phyloP scores from a whole-genome alignment of 2,888 invertebrate genomes.

The Caenorhabditis wallacei region DNA sequence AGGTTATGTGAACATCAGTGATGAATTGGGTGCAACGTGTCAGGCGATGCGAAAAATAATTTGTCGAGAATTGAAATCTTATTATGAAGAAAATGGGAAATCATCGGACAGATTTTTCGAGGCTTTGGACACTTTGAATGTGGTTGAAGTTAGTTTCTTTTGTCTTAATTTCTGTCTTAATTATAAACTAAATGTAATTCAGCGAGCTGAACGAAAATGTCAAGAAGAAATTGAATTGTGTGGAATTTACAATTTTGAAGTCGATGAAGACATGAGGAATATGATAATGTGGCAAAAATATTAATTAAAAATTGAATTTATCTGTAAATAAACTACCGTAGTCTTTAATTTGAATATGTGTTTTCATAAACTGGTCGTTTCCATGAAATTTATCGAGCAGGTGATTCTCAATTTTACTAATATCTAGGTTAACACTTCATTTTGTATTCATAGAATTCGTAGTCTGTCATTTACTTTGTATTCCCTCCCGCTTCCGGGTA shows the following conservation, averaged over 20 bases:
- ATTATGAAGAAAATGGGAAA: constrained; percentile 16
- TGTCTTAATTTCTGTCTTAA: neutral
- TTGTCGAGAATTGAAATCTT: constrained; percentile 30
- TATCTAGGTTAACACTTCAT: neutral
- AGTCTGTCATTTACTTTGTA: neutral
- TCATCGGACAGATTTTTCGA: constrained; percentile 34
- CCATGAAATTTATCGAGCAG: constrained; percentile 13
- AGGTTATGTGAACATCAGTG: constrained; percentile 49
- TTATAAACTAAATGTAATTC: too few species aligned
- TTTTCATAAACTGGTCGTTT: constrained; percentile 1
- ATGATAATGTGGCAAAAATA: constrained; percentile 55
- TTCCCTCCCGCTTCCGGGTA: constrained; percentile 1
- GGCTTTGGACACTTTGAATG: constrained; percentile 25
- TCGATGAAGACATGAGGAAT: constrained; percentile 47
- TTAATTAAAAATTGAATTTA: neutral
- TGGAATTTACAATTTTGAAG: constrained; percentile 45
- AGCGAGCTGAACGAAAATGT: constrained; percentile 51
- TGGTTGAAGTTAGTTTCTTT: constrained; percentile 28
- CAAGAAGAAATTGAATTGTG: constrained; percentile 53
- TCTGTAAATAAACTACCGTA: constrained; percentile 29
- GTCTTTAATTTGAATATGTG: neutral
- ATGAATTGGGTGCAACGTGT: constrained; percentile 31
- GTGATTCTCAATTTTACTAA: neutral
- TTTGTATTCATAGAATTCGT: constrained; percentile 5
- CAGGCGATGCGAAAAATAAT: constrained; percentile 43